Evolutionary conservation across 2,888 invertebrate genomes (phyloP).

Genomic region (Trichogramma evanescens): DNA sequence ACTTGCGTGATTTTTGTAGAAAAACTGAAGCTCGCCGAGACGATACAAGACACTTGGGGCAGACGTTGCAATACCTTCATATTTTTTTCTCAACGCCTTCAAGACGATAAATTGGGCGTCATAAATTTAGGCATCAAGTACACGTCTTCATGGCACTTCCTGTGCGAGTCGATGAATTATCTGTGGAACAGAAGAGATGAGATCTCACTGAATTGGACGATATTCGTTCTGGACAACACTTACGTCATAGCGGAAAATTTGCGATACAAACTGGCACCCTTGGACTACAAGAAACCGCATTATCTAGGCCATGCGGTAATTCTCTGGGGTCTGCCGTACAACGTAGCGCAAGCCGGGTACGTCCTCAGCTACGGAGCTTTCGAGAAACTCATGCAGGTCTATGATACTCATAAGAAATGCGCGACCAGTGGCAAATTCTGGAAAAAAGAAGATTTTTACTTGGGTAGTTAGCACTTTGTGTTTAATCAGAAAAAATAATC

Average conservation of each 20-base stretch:
- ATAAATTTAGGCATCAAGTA: conserved; percentile 35
- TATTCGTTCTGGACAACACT: conserved; percentile 53
- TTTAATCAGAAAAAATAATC: neutral
- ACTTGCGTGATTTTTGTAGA: conserved; percentile 50
- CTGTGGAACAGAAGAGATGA: conserved; percentile 31
- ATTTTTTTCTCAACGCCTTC: conserved; percentile 36
- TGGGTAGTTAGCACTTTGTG: conserved; percentile 43
- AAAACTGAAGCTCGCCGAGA: conserved; percentile 43
- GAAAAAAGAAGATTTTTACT: conserved; percentile 56
- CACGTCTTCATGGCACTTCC: conserved; percentile 47
- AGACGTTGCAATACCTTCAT: conserved; percentile 41
- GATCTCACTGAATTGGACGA: conserved; percentile 47
- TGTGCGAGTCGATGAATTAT: conserved; percentile 45
- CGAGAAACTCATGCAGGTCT: conserved; percentile 41
- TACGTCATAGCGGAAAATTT: conserved; percentile 55
- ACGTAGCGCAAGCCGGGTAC: conserved; percentile 53
- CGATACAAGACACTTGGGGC: conserved; percentile 47
- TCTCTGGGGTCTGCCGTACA: conserved; percentile 53
- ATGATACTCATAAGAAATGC: conserved; percentile 47
- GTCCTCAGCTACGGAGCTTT: conserved; percentile 52
- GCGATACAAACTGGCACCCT: conserved; percentile 48
- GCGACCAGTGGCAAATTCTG: conserved; percentile 49
- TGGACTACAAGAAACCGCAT: conserved; percentile 46
- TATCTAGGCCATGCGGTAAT: conserved; percentile 54
- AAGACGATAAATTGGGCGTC: conserved; percentile 29